Conservation (phyloP, 2,888 invertebrate species). For the Caenorhabditis afra region DNA sequence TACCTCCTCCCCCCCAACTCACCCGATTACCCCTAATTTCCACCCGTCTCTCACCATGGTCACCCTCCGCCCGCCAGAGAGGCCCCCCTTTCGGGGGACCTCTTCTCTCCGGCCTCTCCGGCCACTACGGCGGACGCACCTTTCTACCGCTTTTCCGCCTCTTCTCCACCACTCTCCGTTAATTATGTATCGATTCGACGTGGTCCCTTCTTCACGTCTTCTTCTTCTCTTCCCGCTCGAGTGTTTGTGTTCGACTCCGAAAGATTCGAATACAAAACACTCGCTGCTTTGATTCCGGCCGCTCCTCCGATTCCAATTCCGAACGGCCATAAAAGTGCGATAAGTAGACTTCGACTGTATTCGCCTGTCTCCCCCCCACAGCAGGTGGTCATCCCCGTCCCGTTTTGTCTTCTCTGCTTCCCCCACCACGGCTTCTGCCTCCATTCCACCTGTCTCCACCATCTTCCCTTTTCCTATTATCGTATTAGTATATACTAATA, state of each 20-base stretch:
- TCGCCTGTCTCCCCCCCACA: neutral
- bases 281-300: neutral
- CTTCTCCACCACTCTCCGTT: conserved; percentile 20
- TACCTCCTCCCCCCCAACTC: conserved; percentile 5
- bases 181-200: conserved; percentile 8
- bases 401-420: conserved; percentile 16
- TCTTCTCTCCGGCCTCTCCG: conserved; percentile 2
- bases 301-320: conserved; percentile 17
- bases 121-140: conserved; percentile 7
- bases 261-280: conserved; percentile 10
- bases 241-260: neutral
- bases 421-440: neutral
- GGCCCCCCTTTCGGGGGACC: conserved; percentile 14
- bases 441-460: conserved; percentile 1
- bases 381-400: conserved; percentile 21
- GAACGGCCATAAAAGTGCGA: conserved; percentile 40
- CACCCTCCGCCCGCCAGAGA: conserved; percentile 19
- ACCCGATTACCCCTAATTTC: conserved; percentile 51
- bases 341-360: conserved; percentile 46
- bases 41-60: conserved; percentile 31
- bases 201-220: neutral
- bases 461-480: conserved; percentile 21
- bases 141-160: conserved; percentile 9
- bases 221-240: neutral
- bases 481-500: conserved; percentile 45